Evolutionary conservation across 2,113 vertebrate genomes (phyloP), one percentile per base, ranked within the genome.

Genomic region (Paramisgurnus dabryanus): DNA sequence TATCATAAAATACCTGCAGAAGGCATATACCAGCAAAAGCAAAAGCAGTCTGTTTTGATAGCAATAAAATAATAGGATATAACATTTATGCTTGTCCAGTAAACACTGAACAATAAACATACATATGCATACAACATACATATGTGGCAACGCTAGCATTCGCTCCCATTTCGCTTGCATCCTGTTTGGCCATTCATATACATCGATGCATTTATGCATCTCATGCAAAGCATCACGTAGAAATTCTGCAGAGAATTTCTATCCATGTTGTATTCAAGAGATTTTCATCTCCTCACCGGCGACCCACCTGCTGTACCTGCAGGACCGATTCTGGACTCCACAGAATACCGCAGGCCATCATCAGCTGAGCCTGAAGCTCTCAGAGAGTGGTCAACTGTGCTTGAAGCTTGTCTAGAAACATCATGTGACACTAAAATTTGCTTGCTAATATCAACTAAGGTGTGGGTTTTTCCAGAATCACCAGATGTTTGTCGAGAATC

Each of bases 231-330:
- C 69, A n/a, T 76, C 64, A 39, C 2, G 34, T 55, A 68, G 77
- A 75, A 72, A 69, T 71, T 76, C 75, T 18, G 39, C 50, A n/a
- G 49, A 27, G 73, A 67, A 79, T 61, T 73, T 60, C 76, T 49
- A 45, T 79, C 64, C 73, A 10, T 43, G 15, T 13, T 70, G 27
- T 49, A 71, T 55, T 55, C 27, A 1, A 34, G 39, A 68, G 53
- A 53, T 22, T 78, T 60, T 45, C 12, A 45, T 8, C 71, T 81
- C 50, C 63, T 60, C 22, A 50, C 57, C 64, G 53, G 43, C 1
- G 43, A 89, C 90, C 83, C 87, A 91, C 90, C 90, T 89, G 83
- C 58, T 80, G 83, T 78, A 60, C 84, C 84, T 40, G 55, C 79
- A 63, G 63, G 61, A 60, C 67, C 76, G 0, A 84, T 74, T 15